Conservation (phyloP, 1,140 invertebrate species). For the Tetramorium simillimum region DNA sequence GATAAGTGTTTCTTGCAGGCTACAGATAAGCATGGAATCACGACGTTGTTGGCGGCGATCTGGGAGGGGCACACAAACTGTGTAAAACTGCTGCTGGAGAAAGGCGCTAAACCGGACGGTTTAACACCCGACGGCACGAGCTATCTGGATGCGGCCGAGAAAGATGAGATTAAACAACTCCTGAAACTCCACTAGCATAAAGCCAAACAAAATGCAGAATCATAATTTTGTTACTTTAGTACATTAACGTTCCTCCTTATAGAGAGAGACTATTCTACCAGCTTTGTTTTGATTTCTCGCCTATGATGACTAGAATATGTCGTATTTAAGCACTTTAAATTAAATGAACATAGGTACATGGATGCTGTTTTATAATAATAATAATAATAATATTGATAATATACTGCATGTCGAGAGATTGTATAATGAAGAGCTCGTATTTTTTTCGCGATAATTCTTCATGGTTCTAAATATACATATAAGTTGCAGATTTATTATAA, state of each 20-base stretch:
- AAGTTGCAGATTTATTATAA: constrained; percentile 65
- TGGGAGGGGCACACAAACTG: constrained; percentile 98
- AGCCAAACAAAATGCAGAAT: constrained; percentile 76
- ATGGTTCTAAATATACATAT: constrained; percentile 60
- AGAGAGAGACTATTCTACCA: constrained; percentile 75
- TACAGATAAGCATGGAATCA: constrained; percentile 97
- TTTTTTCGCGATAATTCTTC: constrained; percentile 61
- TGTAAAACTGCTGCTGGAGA: constrained; percentile 94
- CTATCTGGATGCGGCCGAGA: constrained; percentile 96
- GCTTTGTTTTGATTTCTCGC: constrained; percentile 82
- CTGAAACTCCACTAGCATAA: constrained; percentile 84
- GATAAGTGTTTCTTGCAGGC: constrained; percentile 86
- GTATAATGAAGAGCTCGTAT: constrained; percentile 68
- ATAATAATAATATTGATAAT: constrained; percentile 66
- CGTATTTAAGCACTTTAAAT: constrained; percentile 74
- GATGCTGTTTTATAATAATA: constrained; percentile 65
- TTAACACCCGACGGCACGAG: constrained; percentile 94
- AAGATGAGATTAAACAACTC: constrained; percentile 95
- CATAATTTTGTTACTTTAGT: constrained; percentile 83
- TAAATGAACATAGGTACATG: constrained; percentile 64
- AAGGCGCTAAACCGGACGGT: constrained; percentile 94
- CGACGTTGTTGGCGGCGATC: constrained; percentile 95
- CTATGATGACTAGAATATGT: constrained; percentile 65
- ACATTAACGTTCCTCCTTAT: constrained; percentile 82
- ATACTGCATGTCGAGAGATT: constrained; percentile 65